A percentile compares a stretch with the other conserved stretches of the same genome.
These are phyloP conservation scores for Syrrhaptes paradoxus DNA, from an alignment of 2,113 vertebrate genomes.

Conservation along the genomic window DNA sequence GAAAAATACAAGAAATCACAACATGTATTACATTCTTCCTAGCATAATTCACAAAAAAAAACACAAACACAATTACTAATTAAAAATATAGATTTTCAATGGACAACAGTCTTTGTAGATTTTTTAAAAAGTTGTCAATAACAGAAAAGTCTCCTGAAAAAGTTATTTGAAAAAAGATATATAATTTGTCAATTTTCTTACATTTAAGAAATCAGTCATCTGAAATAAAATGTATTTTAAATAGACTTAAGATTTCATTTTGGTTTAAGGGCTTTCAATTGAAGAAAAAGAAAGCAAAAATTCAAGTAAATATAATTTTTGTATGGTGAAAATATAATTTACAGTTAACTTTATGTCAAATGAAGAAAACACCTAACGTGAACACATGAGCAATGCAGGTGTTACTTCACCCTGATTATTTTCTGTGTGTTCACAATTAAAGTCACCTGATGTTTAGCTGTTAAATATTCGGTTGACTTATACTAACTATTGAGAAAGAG, in stretches of 20 bases:
- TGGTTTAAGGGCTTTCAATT: background rate
- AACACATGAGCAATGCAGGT: background rate
- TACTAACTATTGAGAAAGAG: background rate
- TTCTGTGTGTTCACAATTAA: background rate
- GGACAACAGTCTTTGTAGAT: background rate
- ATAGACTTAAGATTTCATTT: background rate
- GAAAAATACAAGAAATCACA: background rate
- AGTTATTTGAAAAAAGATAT: background rate
- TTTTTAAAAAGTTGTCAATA: background rate
- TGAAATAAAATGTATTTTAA: background rate
- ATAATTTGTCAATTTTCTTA: background rate
- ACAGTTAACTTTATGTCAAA: background rate
- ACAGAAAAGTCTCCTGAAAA: background rate
- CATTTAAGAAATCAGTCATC: background rate
- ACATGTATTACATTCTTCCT: background rate
- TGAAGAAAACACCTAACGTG: background rate
- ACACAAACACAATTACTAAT: background rate
- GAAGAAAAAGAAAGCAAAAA: background rate
- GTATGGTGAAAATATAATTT: background rate
- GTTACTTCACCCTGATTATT: background rate
- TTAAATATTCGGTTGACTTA: background rate
- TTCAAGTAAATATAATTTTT: background rate
- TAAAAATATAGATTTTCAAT: background rate
- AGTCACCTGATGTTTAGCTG: background rate
- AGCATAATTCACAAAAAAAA: background rate